Evolutionary conservation across 2,797 vertebrate species (phyloP).

Genomic region (Gymnocypris eckloni): DNA sequence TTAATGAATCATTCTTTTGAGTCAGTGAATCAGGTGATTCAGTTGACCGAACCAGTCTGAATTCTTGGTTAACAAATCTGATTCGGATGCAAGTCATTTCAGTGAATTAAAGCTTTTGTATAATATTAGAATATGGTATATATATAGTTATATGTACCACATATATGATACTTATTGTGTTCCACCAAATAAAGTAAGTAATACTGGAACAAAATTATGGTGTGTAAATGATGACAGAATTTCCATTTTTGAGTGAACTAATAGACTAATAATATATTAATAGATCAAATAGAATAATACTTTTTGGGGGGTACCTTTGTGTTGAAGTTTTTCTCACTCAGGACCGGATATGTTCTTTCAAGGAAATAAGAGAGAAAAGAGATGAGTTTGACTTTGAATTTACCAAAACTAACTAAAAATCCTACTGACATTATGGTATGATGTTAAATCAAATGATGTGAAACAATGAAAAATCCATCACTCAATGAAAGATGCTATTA

Average conservation of each 20-base stretch:
- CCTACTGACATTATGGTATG: background rate
- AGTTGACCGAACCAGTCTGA: background rate
- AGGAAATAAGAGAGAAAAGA: background rate
- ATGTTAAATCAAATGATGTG: constrained; percentile 1
- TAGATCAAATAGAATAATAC: background rate
- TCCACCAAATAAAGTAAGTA: background rate
- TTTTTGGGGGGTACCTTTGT: background rate
- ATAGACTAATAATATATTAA: background rate
- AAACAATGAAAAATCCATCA: constrained; percentile 5
- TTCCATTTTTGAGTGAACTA: background rate
- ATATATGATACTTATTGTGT: background rate
- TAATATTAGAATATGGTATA: background rate
- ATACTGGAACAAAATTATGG: background rate
- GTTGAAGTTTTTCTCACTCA: background rate
- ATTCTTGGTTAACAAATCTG: background rate
- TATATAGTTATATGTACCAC: background rate
- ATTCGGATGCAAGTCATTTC: background rate
- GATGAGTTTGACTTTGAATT: background rate
- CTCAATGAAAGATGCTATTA: constrained; percentile 4
- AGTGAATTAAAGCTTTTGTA: background rate
- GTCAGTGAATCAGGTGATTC: background rate
- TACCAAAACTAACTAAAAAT: background rate
- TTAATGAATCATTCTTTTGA: background rate
- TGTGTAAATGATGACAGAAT: background rate
- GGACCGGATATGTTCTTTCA: background rate